Evolutionary conservation across 2,797 vertebrate species (phyloP), one percentile per base, ranked within the genome.

Genomic region (Fratercula arctica): DNA sequence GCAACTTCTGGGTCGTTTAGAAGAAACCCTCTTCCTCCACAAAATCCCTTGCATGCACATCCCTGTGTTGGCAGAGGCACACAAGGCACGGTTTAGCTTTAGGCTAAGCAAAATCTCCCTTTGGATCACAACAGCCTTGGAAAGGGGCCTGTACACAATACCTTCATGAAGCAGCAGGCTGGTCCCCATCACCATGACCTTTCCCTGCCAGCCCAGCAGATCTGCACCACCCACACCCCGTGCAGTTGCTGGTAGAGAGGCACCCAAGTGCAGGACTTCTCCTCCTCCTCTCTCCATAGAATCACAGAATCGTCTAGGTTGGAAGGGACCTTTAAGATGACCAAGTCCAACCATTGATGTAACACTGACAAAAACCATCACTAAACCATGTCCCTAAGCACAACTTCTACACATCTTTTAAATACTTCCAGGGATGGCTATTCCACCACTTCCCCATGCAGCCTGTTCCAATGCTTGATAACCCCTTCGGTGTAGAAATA

Each of bases 241-340:
- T 16, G 10, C 3, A 3, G 77, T 11, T 4, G 3, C 37, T 7
- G 24, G 28, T 15, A 37, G 2, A 0, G 14, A 33, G 6, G n/a
- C 26, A 45, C 26, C 9, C 0, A 0, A 50, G 39, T 2, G 7
- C 48, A 13, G 20, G 41, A 54, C 35, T 37, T 24, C 26, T 73
- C 6, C 0, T 29, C 37, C 61, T 50, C 14, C 24, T 41, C 48
- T 85, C 35, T 53, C 9, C 23, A 13, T 31, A 31, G 53, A 54
- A 54, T 53, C 28, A 18, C 15, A 51, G 26, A 51, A 51, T 29
- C 6, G 46, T 48, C 46, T 48, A 48, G 21, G 21, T 48, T 48
- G 46, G 46, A 48, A 48, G 21, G 46, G 21, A 48, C 21, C 21
- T 48, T 48, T 48, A 48, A 23, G 46, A 23, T 48, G 21, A 48